These are phyloP conservation scores for Otocyon megalotis DNA, from an alignment of 2,113 vertebrate genomes.

Conservation along the genomic window DNA sequence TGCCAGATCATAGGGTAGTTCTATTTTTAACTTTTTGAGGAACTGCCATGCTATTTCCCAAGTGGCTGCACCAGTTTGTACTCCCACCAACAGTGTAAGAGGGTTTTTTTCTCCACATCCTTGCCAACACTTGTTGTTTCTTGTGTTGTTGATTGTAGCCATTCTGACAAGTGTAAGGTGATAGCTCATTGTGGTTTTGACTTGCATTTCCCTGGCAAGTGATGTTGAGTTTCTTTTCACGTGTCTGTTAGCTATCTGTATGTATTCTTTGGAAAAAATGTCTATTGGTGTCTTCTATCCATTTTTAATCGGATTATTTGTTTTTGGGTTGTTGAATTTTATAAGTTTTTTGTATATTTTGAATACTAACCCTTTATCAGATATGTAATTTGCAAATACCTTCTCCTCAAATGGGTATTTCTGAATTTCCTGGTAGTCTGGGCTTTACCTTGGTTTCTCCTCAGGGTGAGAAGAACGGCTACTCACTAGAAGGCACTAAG, in stretches of 20 bases:
- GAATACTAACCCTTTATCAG: no score
- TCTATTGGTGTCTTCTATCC: no score
- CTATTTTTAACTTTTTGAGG: not conserved
- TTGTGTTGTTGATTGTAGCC: not conserved
- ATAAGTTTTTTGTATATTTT: no score
- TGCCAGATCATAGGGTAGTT: not conserved
- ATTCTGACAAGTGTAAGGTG: not conserved
- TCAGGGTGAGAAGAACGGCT: not conserved
- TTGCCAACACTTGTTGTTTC: not conserved
- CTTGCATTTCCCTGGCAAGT: not conserved
- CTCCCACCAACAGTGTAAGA: not conserved
- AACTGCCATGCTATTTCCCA: not conserved
- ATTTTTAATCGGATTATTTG: no score
- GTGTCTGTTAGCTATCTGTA: no score
- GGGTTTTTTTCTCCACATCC: not conserved
- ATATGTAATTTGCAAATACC: not conserved
- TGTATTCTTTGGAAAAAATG: no score
- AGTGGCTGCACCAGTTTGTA: not conserved
- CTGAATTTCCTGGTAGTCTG: not conserved
- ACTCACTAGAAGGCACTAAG: not conserved
- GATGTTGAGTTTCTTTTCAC: not conserved
- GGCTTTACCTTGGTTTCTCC: not conserved
- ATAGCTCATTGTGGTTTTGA: not conserved
- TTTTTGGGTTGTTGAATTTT: no score
- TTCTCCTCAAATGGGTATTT: not conserved